phyloP scores from a whole-genome alignment of 2,888 invertebrate species.

The Agrochola macilenta region DNA sequence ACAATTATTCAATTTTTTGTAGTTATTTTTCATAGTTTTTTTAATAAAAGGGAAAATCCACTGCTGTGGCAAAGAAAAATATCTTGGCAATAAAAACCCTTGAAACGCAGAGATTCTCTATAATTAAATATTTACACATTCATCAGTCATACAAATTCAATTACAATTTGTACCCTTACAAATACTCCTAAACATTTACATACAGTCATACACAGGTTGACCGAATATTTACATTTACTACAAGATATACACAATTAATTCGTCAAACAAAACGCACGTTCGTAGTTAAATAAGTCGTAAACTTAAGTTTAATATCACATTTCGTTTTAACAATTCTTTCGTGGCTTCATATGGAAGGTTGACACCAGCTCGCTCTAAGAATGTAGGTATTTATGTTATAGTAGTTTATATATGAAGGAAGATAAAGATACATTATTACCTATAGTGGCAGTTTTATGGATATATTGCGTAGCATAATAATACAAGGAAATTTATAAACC shows the following conservation, averaged over 20 bases:
- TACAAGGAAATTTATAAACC: neutral
- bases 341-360: constrained; percentile 37
- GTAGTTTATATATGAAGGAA: constrained; percentile 14
- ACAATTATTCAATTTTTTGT: constrained; percentile 30
- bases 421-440: constrained; percentile 10
- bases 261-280: constrained; percentile 67
- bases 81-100: constrained; percentile 57
- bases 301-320: constrained; percentile 86
- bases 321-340: constrained; percentile 70
- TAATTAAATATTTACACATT: constrained; percentile 62
- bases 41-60: constrained; percentile 30
- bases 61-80: constrained; percentile 38
- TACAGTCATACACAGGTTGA: constrained; percentile 25
- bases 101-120: constrained; percentile 62
- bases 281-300: constrained; percentile 67
- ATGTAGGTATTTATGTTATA: constrained; percentile 1
- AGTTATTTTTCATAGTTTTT: constrained; percentile 22
- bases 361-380: constrained; percentile 4
- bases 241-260: constrained; percentile 66
- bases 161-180: constrained; percentile 67
- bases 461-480: neutral
- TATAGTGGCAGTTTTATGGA: constrained; percentile 25
- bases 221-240: constrained; percentile 62
- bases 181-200: constrained; percentile 58
- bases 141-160: constrained; percentile 55